Conservation (phyloP, 2,797 vertebrate species). For the Diplodus sargus region DNA sequence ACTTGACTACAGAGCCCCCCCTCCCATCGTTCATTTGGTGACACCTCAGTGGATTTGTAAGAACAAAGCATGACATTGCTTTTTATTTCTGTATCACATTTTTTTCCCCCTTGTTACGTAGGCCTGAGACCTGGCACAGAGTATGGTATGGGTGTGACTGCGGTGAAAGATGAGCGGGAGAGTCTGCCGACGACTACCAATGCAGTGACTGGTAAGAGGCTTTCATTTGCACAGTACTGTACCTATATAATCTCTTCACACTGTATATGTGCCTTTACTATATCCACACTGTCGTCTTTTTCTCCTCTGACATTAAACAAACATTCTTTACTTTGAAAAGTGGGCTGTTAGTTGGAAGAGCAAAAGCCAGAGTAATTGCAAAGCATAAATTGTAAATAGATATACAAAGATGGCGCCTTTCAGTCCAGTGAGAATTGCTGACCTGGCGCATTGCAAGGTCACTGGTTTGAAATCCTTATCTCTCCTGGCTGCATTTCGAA, state of each 20-base stretch:
- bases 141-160: conserved; percentile 97
- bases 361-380: no score
- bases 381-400: no score
- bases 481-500: no score
- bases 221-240: not conserved
- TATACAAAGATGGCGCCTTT: no score
- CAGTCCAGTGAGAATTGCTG: no score
- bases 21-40: conserved; percentile 48
- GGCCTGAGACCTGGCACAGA: conserved; percentile 95
- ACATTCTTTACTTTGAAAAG: not conserved
- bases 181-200: conserved; percentile 95
- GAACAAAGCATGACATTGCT: conserved; percentile 53
- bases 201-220: conserved; percentile 91
- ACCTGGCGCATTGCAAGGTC: no score
- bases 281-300: not conserved
- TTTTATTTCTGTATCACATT: conserved; percentile 31
- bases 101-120: conserved; percentile 61
- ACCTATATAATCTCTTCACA: not conserved
- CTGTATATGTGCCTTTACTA: not conserved
- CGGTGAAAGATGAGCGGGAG: conserved; percentile 93
- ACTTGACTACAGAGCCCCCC: conserved; percentile 56
- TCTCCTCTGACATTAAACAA: not conserved
- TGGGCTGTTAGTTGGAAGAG: no score
- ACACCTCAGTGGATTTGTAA: conserved; percentile 45
- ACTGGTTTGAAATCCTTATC: no score